Evolutionary conservation across 2,113 vertebrate genomes (phyloP), one percentile per base, ranked within the genome.

Genomic region (Crypturellus undulatus): DNA sequence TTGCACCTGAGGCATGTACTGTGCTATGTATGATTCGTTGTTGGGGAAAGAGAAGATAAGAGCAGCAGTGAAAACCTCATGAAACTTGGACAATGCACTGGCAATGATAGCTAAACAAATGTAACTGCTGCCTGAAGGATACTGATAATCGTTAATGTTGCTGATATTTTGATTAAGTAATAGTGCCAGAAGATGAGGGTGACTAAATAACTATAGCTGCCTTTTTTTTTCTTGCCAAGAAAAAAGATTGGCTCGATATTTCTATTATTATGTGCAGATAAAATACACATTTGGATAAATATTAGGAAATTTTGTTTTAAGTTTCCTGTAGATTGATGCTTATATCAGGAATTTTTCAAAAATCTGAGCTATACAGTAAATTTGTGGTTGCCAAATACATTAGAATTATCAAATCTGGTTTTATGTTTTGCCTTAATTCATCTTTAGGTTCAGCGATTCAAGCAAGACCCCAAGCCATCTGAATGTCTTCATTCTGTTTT

Each of bases 401-500:
- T 87, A 87, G 58, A 94, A 40, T 71, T 69, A 51, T 5, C 92
- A 24, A 28, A 34, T 88, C 90, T 47, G 71, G 9, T 94, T 26
- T 96, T 85, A 17, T 62, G 9, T 92, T 95, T 93, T 90, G 47
- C 47, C 32, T 89, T 60, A 45, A 75, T 90, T 71, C 49, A 92
- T 43, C 88, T 58, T 59, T 82, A 99, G 99, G 99, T 99, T 92
- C 99, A 99, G 96, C 97, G 98, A 90, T 99, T 99, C 93, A 99
- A 99, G 93, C 99, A 99, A 94, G 99, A 99, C 65, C 99, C 99
- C 38, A 99, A 98, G 77, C 99, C 99, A 10, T 98, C 98, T 54
- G 99, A 97, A 19, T 99, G 99, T 92, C 98, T 99, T 71, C 99
- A 99, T 97, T 99, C 99, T 8, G 72, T 99, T 73, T 99, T 99